These are phyloP conservation scores for Drosophila tani DNA, from an alignment of 1,140 invertebrate species.

Conservation along the genomic window DNA sequence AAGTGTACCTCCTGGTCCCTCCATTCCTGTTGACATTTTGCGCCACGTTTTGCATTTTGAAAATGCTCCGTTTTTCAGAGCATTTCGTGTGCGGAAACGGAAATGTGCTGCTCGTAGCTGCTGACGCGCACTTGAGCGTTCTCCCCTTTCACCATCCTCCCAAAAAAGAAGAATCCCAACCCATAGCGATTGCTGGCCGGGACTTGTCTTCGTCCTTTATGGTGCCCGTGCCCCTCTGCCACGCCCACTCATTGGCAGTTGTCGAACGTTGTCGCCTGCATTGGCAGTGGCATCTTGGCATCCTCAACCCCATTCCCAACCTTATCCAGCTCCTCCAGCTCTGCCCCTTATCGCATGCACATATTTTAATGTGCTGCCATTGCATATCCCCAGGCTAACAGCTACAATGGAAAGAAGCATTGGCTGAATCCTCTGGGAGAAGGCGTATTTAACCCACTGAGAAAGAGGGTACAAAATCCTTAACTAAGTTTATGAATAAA, in stretches of 20 bases:
- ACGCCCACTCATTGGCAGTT: constrained; percentile 67
- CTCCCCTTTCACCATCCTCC: constrained; percentile 4
- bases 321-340: not conserved
- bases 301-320: not conserved
- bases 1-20: constrained; percentile 5
- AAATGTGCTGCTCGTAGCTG: constrained; percentile 74
- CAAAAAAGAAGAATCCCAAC: not conserved
- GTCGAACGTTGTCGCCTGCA: constrained; percentile 67
- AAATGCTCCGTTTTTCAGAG: constrained; percentile 78
- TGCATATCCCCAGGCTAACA: constrained; percentile 47
- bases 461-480: not conserved
- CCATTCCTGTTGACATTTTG: constrained; percentile 71
- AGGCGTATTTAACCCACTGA: constrained; percentile 21
- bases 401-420: constrained; percentile 42
- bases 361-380: constrained; percentile 78
- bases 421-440: constrained; percentile 11
- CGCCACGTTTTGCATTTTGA: constrained; percentile 79
- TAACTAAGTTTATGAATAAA: not conserved
- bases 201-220: not conserved
- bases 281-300: constrained; percentile 51
- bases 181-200: not conserved
- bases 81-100: constrained; percentile 81
- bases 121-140: constrained; percentile 65
- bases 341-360: constrained; percentile 42
- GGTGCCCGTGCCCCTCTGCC: not conserved